Evolutionary conservation across 2,113 vertebrate genomes (phyloP).

Genomic region (Nipponia nippon): DNA sequence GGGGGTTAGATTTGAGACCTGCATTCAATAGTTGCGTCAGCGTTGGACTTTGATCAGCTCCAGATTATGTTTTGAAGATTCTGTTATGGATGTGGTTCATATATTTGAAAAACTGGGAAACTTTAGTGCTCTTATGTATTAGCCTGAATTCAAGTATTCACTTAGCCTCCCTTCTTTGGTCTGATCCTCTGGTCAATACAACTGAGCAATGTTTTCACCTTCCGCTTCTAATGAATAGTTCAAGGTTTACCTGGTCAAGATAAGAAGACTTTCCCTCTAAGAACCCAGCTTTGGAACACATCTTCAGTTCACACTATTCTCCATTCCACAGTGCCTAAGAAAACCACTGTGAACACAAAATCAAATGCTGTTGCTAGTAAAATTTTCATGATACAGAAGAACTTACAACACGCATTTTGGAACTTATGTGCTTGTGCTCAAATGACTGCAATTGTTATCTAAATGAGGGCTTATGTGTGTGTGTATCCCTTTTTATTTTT

Average conservation of each 20-base stretch:
- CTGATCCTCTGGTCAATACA: background rate
- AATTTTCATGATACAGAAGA: background rate
- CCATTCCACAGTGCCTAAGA: background rate
- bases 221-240: background rate
- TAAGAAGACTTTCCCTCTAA: background rate
- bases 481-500: background rate
- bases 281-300: background rate
- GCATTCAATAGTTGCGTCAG: background rate
- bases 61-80: background rate
- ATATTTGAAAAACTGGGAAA: background rate
- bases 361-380: background rate
- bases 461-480: background rate
- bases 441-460: background rate
- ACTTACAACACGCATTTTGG: fast-evolving
- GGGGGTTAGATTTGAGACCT: background rate
- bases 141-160: background rate
- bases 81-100: background rate
- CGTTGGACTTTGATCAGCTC: background rate
- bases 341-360: background rate
- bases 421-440: background rate
- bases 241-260: background rate
- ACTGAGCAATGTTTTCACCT: background rate
- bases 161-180: background rate
- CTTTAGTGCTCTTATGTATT: background rate
- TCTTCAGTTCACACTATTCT: background rate